Percentiles rank a stretch among this genome's conserved stretches.
Evolutionary conservation across 2,888 invertebrate species (phyloP).

Genomic region (Rhagonycha fulva): DNA sequence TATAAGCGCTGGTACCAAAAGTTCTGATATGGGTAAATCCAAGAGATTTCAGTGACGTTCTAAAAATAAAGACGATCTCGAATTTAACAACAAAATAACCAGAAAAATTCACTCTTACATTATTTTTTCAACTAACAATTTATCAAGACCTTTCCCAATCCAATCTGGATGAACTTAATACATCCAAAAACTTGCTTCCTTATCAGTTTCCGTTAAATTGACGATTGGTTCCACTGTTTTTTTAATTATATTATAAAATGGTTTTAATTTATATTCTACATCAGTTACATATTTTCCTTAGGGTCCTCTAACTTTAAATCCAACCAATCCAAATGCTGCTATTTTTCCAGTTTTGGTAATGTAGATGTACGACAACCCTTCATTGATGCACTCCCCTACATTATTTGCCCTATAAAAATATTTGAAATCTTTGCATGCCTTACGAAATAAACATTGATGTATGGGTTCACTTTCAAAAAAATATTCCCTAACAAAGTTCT

Average conservation of each 20-base stretch:
- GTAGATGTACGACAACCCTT: constrained; percentile 67
- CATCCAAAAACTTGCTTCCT: constrained; percentile 65
- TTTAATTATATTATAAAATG: constrained; percentile 51
- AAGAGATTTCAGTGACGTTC: constrained; percentile 59
- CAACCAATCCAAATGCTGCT: constrained; percentile 50
- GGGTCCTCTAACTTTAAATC: neutral
- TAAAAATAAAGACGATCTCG: constrained; percentile 46
- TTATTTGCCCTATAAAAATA: constrained; percentile 68
- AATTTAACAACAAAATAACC: neutral
- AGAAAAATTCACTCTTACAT: neutral
- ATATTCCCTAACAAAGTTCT: constrained; percentile 61
- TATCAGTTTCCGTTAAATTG: constrained; percentile 60
- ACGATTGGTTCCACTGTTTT: constrained; percentile 61
- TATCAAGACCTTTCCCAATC: constrained; percentile 68
- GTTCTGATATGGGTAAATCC: constrained; percentile 66
- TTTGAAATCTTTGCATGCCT: constrained; percentile 64
- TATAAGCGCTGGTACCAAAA: constrained; percentile 77
- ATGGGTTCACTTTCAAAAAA: constrained; percentile 76
- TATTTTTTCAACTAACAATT: constrained; percentile 58
- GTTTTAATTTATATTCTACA: neutral
- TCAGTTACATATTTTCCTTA: too few species aligned
- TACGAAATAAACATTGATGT: constrained; percentile 64
- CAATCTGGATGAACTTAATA: constrained; percentile 68
- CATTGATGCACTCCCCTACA: constrained; percentile 60
- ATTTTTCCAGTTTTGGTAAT: constrained; percentile 61